Conservation (phyloP, 2,888 invertebrate genomes). For the Ommatoiulus sabulosus region DNA sequence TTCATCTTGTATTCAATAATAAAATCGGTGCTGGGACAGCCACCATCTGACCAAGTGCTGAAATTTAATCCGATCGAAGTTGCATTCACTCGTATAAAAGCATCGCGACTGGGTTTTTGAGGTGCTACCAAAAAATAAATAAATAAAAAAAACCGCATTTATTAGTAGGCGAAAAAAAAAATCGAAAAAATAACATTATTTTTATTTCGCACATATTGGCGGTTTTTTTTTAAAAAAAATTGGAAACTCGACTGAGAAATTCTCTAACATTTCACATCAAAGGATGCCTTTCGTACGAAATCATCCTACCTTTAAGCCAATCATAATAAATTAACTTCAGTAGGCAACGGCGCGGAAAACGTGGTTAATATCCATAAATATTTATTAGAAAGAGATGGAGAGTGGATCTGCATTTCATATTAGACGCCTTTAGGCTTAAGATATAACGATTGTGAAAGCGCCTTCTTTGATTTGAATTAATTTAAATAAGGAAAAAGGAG, state of each 20-base stretch:
- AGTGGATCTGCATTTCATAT: neutral
- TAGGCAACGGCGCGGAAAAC: neutral
- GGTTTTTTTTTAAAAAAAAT: neutral
- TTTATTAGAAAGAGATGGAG: neutral
- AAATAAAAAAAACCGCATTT: slow-evolving; percentile 60
- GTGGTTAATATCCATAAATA: slow-evolving; percentile 45
- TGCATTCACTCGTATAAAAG: slow-evolving; percentile 83
- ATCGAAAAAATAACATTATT: neutral
- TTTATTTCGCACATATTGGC: neutral
- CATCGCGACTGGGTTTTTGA: slow-evolving; percentile 78
- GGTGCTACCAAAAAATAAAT: slow-evolving; percentile 73
- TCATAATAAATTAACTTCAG: slow-evolving; percentile 38
- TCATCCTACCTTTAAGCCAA: slow-evolving; percentile 9
- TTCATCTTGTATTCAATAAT: slow-evolving; percentile 74
- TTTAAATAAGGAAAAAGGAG: slow-evolving; percentile 44
- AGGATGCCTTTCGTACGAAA: neutral
- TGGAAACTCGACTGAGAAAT: neutral
- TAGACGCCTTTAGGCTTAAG: neutral
- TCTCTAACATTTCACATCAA: neutral
- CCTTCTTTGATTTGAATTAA: slow-evolving; percentile 30
- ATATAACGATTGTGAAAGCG: neutral
- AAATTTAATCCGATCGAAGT: slow-evolving; percentile 83
- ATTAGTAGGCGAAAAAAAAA: neutral
- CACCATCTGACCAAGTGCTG: slow-evolving; percentile 86
- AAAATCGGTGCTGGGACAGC: slow-evolving; percentile 84